Conservation (phyloP, 1,140 invertebrate genomes). For the Hyphantria cunea region DNA sequence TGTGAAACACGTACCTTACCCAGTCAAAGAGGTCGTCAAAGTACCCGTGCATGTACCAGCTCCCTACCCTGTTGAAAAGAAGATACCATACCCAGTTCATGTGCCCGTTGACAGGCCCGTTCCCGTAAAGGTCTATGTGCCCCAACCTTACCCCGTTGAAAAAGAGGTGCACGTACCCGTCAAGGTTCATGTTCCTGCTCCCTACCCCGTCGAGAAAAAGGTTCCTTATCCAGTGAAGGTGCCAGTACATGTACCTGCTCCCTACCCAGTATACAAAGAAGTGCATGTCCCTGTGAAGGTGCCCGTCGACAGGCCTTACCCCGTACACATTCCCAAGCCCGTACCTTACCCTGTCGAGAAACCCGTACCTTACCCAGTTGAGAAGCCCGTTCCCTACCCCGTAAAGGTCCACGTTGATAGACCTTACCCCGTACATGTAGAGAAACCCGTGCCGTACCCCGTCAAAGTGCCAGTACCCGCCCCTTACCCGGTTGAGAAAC, state of each 20-base stretch:
- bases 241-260: slow-evolving; percentile 84
- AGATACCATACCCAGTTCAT: slow-evolving; percentile 86
- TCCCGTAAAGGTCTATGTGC: slow-evolving; percentile 85
- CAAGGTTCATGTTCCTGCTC: slow-evolving; percentile 82
- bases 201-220: slow-evolving; percentile 84
- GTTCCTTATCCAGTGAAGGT: slow-evolving; percentile 85
- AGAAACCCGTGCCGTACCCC: slow-evolving; percentile 81
- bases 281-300: slow-evolving; percentile 86
- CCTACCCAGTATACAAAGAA: slow-evolving; percentile 85
- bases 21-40: slow-evolving; percentile 86
- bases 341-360: slow-evolving; percentile 85
- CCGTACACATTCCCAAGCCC: slow-evolving; percentile 87
- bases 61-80: slow-evolving; percentile 87
- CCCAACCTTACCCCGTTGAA: slow-evolving; percentile 86
- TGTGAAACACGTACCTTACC: slow-evolving; percentile 85
- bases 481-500: slow-evolving; percentile 82
- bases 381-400: slow-evolving; percentile 85
- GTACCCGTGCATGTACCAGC: slow-evolving; percentile 86
- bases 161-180: slow-evolving; percentile 81
- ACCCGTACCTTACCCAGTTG: slow-evolving; percentile 86
- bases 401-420: slow-evolving; percentile 84
- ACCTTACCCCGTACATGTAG: slow-evolving; percentile 83
- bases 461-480: slow-evolving; percentile 81
- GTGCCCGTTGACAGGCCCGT: slow-evolving; percentile 86
- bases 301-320: slow-evolving; percentile 87